Base-by-base conservation (phyloP, 2,888 invertebrate species). In the Drosophila demipolita region DNA sequence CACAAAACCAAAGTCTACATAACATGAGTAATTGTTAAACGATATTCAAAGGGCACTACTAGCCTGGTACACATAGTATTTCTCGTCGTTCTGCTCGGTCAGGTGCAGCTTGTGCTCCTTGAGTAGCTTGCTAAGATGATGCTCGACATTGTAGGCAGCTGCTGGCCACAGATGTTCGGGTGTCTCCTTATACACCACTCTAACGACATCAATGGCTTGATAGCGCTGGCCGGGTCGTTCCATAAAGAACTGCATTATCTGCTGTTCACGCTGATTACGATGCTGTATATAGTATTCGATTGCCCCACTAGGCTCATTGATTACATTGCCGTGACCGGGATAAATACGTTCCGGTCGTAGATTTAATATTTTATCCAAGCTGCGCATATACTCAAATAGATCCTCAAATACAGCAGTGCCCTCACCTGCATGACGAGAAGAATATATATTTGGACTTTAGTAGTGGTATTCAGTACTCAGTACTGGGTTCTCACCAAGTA, bases 391-490 rank as follows among this genome's bases (percentile, higher is more conserved):
- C 63, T 96, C 96, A 87, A 95, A 95, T 8, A 99, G 94, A 91
- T 99, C 98, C 93, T 99, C 99, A 94, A 99, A 99, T 0, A 99
- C 97, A 0, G 98, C 96, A 0, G 99, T 98, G 2, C 98, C 97
- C 93, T 99, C 99, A 0, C 99, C 95, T 92, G 66, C 2, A 49
- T 23, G 3, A 33, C 17, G 23, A 26, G 49, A 36, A 36, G 3
- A 36, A 36, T 8, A 15, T 8, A 8, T 23, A 23, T 23, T 36
- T 17, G 1, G 15, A 33, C 20, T 53, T 35, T 23, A 36, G 35
- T 53, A 23, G 20, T 17, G n/a, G 12, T 23, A 12, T 45, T 23
- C 20, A 12, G 15, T 15, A 12, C 20, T 20, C 12, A 20, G 20
- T 12, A 42, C 8, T 49, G 12, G 5, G 12, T 5, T 52, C 77